Evolutionary conservation across 2,888 invertebrate genomes (phyloP).

Genomic region (Coelinius sp.): DNA sequence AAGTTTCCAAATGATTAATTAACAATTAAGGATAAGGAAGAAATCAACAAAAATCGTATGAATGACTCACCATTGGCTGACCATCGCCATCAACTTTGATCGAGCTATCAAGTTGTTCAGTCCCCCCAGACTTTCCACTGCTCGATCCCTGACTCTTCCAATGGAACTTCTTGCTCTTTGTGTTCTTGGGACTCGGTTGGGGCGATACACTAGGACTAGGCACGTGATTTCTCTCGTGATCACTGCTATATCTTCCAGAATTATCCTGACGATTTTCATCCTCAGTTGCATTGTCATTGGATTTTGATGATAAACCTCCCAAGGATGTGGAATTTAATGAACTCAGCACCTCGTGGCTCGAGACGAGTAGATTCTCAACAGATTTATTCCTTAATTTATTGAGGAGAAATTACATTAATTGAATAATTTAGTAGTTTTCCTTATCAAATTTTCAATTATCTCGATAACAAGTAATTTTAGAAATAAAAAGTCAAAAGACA

Average conservation of each 20-base stretch:
- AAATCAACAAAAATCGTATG: not conserved
- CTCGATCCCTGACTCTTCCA: slow-evolving; percentile 53
- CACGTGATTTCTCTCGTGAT: slow-evolving; percentile 68
- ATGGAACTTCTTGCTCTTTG: slow-evolving; percentile 56
- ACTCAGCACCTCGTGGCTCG: slow-evolving; percentile 79
- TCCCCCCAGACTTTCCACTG: slow-evolving; percentile 43
- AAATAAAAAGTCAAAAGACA: not conserved
- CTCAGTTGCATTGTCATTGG: slow-evolving; percentile 72
- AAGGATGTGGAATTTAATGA: slow-evolving; percentile 77
- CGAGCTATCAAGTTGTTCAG: slow-evolving; percentile 45
- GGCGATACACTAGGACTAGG: slow-evolving; percentile 73
- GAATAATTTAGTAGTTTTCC: too few relatives aligned
- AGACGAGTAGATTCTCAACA: slow-evolving; percentile 77
- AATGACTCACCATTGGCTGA: slow-evolving; percentile 52
- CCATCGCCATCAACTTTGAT: slow-evolving; percentile 60
- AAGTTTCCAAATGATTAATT: not conserved
- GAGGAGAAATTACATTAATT: too few relatives aligned
- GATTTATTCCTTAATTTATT: slow-evolving; percentile 74
- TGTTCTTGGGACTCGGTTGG: slow-evolving; percentile 69
- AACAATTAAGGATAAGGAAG: not conserved
- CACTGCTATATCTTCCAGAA: slow-evolving; percentile 21
- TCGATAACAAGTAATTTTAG: too few relatives aligned
- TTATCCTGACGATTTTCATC: slow-evolving; percentile 50
- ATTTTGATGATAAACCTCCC: slow-evolving; percentile 71
- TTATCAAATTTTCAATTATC: not conserved